phyloP scores from a whole-genome alignment of 1,140 invertebrate species.

The Lethrus apterus region DNA sequence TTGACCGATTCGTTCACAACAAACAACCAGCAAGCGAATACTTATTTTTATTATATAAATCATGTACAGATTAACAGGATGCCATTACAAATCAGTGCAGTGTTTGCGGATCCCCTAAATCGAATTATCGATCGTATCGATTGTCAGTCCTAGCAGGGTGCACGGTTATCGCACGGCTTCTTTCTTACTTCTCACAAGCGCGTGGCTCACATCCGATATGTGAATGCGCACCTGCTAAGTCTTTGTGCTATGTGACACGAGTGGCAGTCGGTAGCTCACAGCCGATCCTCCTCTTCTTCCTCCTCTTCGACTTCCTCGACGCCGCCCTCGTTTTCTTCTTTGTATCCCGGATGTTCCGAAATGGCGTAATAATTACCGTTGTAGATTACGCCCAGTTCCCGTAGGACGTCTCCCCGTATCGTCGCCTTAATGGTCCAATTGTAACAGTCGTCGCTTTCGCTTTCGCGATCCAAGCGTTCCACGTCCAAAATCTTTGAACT shows the following conservation, averaged over 20 bases:
- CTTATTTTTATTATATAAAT: background rate
- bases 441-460: conserved; percentile 84
- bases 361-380: conserved; percentile 94
- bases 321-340: conserved; percentile 76
- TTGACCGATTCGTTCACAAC: conserved; percentile 2
- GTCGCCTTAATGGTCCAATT: conserved; percentile 77
- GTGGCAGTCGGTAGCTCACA: conserved; percentile 50
- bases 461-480: conserved; percentile 81
- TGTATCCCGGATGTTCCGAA: conserved; percentile 86
- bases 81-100: no score
- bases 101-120: no score
- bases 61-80: no score
- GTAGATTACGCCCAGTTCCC: conserved; percentile 88
- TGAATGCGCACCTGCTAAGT: conserved; percentile 30
- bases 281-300: conserved; percentile 69
- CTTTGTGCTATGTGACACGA: conserved; percentile 33
- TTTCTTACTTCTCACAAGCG: background rate
- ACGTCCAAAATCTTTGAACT: conserved; percentile 91
- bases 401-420: conserved; percentile 79
- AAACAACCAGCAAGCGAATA: background rate
- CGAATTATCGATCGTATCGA: no score
- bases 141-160: no score
- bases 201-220: conserved; percentile 34
- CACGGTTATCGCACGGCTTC: no score
- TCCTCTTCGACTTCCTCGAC: conserved; percentile 73